Evolutionary conservation across 1,140 invertebrate species (phyloP), one percentile per base, ranked within the genome.

Genomic region (Mactra quadrangularis): DNA sequence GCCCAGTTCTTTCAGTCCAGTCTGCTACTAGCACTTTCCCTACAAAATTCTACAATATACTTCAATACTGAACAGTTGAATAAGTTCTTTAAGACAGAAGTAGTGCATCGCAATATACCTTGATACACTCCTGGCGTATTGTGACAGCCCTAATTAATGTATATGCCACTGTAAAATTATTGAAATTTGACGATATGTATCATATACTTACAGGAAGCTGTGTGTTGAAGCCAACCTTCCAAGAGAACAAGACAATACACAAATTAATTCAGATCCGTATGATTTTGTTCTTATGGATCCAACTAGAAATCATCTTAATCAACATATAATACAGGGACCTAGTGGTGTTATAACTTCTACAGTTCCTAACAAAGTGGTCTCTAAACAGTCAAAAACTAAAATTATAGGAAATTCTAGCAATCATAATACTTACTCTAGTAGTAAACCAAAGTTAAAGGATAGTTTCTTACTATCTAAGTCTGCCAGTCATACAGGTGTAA

Each of bases 211-310:
- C 87, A 92, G 91, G 60, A 92, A 92, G 87, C 76, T 90, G 52
- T 92, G 91, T 88, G 87, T 92, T 31, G 91, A 92, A 83, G 89
- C 90, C 11, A 90, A 90, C 66, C 74, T 92, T 41, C 90, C 91
- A 11, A 89, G 90, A 64, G 91, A 92, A 62, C 70, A 86, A 33
- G 89, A 90, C 57, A 60, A 82, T 57, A 25, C 62, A 2, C 85
- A 82, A 45, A 88, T 85, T 62, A 88, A 88, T 31, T 86, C 89
- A 64, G 91, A 92, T 78, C 91, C 91, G 0, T 92, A 92, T 83
- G 91, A 91, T 52, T 92, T 92, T 77, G 89, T 85, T 41, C 71
- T 85, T 47, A 50, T 89, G 35, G 90, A 91, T 70, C 35, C 45
- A 11, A 55, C n/a, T 53, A 38, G 81, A 29, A 70, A 76, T 64